These are phyloP conservation scores for Sterna hirundo DNA, from an alignment of 2,113 vertebrate species.

Conservation along the genomic window DNA sequence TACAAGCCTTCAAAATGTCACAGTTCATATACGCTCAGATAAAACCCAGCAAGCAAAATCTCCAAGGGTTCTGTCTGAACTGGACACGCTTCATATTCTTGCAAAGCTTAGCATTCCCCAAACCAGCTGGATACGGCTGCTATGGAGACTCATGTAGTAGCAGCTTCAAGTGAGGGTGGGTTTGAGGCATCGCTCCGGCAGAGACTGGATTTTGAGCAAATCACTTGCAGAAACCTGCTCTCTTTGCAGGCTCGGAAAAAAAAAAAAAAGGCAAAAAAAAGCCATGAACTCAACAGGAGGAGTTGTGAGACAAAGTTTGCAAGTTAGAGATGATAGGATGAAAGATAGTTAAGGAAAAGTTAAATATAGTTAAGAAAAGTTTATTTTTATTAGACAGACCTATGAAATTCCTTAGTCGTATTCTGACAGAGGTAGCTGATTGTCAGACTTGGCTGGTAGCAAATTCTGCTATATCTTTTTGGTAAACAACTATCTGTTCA, in stretches of 20 bases:
- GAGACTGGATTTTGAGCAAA: not conserved
- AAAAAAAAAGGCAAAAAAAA: not conserved
- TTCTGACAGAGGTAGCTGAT: conserved; percentile 20
- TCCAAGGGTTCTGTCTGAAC: not conserved
- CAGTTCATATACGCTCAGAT: not conserved
- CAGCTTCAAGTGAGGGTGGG: not conserved
- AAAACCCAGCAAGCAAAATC: not conserved
- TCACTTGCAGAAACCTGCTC: not conserved
- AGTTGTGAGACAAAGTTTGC: not conserved
- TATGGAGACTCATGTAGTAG: not conserved
- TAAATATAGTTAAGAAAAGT: not conserved
- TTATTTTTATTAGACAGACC: conserved; percentile 13
- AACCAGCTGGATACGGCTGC: not conserved
- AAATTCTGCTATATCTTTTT: conserved; percentile 19
- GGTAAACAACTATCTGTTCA: conserved; percentile 48
- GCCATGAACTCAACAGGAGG: not conserved
- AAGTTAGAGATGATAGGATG: not conserved
- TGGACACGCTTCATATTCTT: not conserved
- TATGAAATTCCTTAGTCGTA: not conserved
- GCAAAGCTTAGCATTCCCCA: not conserved
- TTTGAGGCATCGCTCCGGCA: not conserved
- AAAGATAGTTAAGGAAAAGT: not conserved
- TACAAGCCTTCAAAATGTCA: conserved; percentile 14
- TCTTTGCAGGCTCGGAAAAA: not conserved
- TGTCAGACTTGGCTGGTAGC: conserved; percentile 8